These are phyloP conservation scores for Cyclargus thomasi DNA, from an alignment of 1,140 invertebrate genomes.

Conservation along the genomic window DNA sequence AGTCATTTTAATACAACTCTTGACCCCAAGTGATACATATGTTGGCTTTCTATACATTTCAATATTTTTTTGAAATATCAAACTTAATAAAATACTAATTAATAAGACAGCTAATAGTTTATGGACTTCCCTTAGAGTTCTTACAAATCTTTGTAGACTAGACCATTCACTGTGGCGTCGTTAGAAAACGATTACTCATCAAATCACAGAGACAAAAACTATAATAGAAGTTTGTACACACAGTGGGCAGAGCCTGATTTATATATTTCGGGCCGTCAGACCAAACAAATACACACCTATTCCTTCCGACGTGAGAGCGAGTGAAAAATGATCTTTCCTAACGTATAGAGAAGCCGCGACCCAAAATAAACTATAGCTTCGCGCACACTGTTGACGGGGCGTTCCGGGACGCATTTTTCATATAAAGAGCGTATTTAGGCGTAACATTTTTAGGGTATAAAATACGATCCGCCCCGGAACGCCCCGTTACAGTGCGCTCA, in stretches of 20 bases:
- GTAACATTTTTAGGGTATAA: too few relatives aligned
- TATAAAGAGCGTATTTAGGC: too few relatives aligned
- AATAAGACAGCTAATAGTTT: background rate
- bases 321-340: conserved; percentile 33
- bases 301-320: conserved; percentile 21
- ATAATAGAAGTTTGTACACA: conserved; percentile 5
- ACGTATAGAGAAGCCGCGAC: conserved; percentile 24
- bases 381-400: too few relatives aligned
- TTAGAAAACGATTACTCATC: conserved; percentile 19
- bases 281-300: conserved; percentile 32
- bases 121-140: background rate
- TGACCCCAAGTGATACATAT: too few relatives aligned
- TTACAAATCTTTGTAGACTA: conserved; percentile 5
- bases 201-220: conserved; percentile 8
- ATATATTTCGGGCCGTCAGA: conserved; percentile 27
- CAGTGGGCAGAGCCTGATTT: conserved; percentile 23
- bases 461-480: too few relatives aligned
- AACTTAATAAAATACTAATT: background rate
- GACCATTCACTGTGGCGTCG: conserved; percentile 13
- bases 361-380: conserved; percentile 27
- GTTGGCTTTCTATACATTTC: background rate
- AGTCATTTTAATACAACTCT: too few relatives aligned
- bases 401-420: too few relatives aligned
- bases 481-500: too few relatives aligned
- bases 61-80: background rate